Base-by-base conservation (phyloP, 2,797 vertebrate genomes). In the Cryptoblepharus egeriae region DNA sequence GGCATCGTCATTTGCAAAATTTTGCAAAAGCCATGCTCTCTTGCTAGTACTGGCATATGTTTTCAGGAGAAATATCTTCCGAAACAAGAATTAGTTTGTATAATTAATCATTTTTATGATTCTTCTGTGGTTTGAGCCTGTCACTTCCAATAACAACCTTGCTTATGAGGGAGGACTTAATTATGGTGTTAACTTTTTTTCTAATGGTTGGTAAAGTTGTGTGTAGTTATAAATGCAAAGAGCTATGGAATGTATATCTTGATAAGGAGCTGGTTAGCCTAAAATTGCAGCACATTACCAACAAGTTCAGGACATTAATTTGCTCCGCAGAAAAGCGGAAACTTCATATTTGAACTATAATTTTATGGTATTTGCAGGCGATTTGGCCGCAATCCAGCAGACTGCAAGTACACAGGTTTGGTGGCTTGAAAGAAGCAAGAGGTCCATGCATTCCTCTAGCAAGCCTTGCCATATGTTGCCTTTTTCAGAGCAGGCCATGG, bases 131-230 rank as follows among this genome's bases (percentile, higher is more conserved):
- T 91, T 95, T 91, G 82, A 90, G 86, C 82, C 83, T 94, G 90
- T 94, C 93, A 85, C 80, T 89, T 93, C 91, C 84, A 94, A 87
- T 88, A 91, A 83, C 80, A 88, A 83, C 91, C 93, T 92, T 90
- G 85, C 88, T 92, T 92, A 85, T 93, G 88, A 94, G 85, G 84
- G 85, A 93, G 86, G 90, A 79, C 70, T 93, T 95, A 94, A 94
- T 90, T 92, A 77, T 8, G 71, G 88, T 92, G 94, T 88, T 88
- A 91, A 55, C 68, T 37, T 37, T 45, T 42, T 81, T 63, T 87
- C 89, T 89, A 84, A 88, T 84, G 83, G 79, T 82, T 93, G 92
- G 83, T 78, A 94, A 77, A 89, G 92, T 90, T 82, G 77, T 91
- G 64, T 92, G 82, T 89, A 77, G 89, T 93, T 94, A 87, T 88